phyloP scores from a whole-genome alignment of 2,888 invertebrate species.

The Pherbina coryleti region DNA sequence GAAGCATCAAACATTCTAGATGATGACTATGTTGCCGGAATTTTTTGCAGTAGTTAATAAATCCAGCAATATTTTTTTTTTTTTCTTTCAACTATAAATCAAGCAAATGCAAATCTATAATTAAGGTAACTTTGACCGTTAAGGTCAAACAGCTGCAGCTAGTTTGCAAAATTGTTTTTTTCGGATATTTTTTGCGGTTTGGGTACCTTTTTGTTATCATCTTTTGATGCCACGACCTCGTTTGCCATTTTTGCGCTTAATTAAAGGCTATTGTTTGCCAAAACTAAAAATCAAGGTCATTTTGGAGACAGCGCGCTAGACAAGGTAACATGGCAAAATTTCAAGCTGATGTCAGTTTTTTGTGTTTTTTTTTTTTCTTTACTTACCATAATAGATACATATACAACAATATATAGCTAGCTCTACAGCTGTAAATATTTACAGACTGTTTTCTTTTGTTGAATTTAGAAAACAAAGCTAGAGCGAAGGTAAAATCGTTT shows the following conservation, averaged over 20 bases:
- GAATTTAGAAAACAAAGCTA: neutral
- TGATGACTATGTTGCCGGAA: neutral
- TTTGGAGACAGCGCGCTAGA: neutral
- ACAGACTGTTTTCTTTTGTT: neutral
- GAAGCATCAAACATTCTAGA: neutral
- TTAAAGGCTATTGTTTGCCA: constrained; percentile 30
- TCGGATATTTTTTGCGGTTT: neutral
- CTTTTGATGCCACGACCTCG: neutral
- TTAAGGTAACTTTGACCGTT: neutral
- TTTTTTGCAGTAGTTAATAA: neutral
- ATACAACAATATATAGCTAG: no score
- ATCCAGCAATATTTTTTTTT: neutral
- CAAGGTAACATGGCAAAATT: neutral
- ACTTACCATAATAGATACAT: no score
- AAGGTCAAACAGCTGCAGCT: constrained; percentile 7
- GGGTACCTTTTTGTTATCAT: no score
- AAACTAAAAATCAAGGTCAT: neutral
- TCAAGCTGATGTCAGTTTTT: neutral
- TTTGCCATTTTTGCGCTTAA: neutral
- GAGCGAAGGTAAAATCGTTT: neutral
- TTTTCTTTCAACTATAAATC: neutral
- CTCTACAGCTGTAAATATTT: constrained; percentile 23
- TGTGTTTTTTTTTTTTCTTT: no score
- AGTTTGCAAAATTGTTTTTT: neutral
- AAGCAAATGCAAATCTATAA: constrained; percentile 12